These are phyloP conservation scores for Melolontha melolontha DNA, from an alignment of 2,888 invertebrate species.

Conservation along the genomic window DNA sequence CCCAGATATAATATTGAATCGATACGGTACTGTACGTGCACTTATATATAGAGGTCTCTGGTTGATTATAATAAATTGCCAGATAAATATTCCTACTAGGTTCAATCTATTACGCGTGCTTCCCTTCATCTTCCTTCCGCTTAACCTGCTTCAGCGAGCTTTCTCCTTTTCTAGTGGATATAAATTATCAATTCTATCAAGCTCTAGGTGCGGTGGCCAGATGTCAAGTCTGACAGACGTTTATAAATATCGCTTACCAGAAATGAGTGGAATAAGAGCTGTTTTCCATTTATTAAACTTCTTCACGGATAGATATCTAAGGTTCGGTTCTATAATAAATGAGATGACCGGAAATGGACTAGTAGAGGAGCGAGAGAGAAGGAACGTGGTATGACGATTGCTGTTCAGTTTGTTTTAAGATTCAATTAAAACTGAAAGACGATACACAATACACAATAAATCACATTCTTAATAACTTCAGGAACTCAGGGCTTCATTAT, in stretches of 20 bases:
- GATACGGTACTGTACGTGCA: background rate
- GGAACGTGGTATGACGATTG: conserved; percentile 3
- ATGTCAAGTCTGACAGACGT: conserved; percentile 58
- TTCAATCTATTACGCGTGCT: conserved; percentile 50
- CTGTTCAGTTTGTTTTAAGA: conserved; percentile 3
- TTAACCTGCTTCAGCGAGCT: background rate
- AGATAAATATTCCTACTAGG: conserved; percentile 53
- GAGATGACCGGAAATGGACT: conserved; percentile 4
- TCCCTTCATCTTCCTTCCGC: conserved; percentile 1
- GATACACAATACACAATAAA: conserved; percentile 27
- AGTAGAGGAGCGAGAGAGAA: background rate
- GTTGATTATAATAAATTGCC: conserved; percentile 50
- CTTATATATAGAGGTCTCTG: conserved; percentile 14
- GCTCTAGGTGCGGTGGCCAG: conserved; percentile 56
- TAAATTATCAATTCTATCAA: conserved; percentile 61
- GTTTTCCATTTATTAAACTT: conserved; percentile 56
- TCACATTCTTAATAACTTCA: conserved; percentile 33
- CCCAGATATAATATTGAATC: no score
- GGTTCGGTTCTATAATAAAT: conserved; percentile 15
- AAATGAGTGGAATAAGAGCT: conserved; percentile 57
- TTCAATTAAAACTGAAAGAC: conserved; percentile 27
- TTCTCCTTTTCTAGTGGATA: conserved; percentile 54
- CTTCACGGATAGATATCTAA: conserved; percentile 41
- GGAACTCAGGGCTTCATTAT: conserved; percentile 8
- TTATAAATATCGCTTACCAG: conserved; percentile 59